phyloP scores from a whole-genome alignment of 2,888 invertebrate genomes.

The Tromatobia lineatoria region DNA sequence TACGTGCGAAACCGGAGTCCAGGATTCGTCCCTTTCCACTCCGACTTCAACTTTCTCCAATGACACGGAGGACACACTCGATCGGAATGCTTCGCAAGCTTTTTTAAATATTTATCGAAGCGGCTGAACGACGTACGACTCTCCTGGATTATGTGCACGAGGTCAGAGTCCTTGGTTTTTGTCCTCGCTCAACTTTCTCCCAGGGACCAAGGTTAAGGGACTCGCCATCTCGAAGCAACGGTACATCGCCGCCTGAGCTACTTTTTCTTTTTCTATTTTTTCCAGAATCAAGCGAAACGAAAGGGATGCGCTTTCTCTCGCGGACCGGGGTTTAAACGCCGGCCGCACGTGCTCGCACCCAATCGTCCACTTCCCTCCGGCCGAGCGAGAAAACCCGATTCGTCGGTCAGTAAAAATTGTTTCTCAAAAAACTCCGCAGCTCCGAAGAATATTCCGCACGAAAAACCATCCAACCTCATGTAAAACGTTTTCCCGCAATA shows the following conservation, averaged over 20 bases:
- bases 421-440: slow-evolving; percentile 8
- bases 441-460: slow-evolving; percentile 15
- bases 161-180: slow-evolving; percentile 60
- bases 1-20: slow-evolving; percentile 59
- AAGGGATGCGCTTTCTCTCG: slow-evolving; percentile 46
- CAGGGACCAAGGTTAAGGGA: slow-evolving; percentile 54
- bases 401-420: slow-evolving; percentile 11
- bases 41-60: slow-evolving; percentile 55
- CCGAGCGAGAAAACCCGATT: slow-evolving; percentile 8
- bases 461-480: not conserved
- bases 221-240: slow-evolving; percentile 44
- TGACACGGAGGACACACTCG: slow-evolving; percentile 27
- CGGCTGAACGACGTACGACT: not conserved
- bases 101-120: slow-evolving; percentile 35
- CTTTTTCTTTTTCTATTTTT: not conserved
- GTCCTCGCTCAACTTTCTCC: slow-evolving; percentile 53
- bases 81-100: slow-evolving; percentile 29
- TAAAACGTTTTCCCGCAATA: not conserved
- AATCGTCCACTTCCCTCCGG: slow-evolving; percentile 26
- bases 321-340: slow-evolving; percentile 53
- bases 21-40: slow-evolving; percentile 58
- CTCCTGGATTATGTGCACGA: slow-evolving; percentile 35
- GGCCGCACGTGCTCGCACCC: slow-evolving; percentile 63
- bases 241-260: slow-evolving; percentile 47
- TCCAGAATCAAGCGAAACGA: slow-evolving; percentile 24